Evolutionary conservation across 2,113 vertebrate genomes (phyloP).

Genomic region (Ellobius talpinus): DNA sequence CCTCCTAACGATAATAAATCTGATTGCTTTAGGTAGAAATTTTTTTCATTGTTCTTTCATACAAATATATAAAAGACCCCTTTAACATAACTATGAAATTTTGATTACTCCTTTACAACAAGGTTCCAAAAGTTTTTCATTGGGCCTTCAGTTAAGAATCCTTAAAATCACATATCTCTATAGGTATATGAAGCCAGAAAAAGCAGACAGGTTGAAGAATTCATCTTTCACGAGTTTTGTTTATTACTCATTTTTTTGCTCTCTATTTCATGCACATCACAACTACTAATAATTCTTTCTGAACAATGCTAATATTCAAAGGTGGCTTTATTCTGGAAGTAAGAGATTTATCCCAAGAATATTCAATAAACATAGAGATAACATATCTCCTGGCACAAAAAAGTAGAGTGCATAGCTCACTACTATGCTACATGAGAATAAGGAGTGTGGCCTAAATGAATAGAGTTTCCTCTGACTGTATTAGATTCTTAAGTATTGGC

Average conservation of each 20-base stretch:
- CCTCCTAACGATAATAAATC: background rate
- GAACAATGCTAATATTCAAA: constrained; percentile 18
- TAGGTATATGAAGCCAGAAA: background rate
- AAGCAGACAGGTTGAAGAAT: background rate
- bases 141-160: background rate
- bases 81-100: background rate
- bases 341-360: background rate
- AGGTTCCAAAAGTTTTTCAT: background rate
- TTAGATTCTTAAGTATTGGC: background rate
- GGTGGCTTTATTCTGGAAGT: background rate
- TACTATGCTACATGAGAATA: background rate
- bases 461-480: background rate
- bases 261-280: background rate
- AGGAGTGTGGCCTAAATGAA: background rate
- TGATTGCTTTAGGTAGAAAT: background rate
- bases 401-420: background rate
- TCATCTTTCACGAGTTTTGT: background rate
- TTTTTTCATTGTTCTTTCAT: background rate
- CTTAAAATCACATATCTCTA: background rate
- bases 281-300: background rate
- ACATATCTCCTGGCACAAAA: background rate
- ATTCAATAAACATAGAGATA: background rate
- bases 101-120: background rate
- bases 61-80: background rate
- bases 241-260: background rate